Evolutionary conservation across 2,113 vertebrate species (phyloP).

Genomic region (Chionomys nivalis): DNA sequence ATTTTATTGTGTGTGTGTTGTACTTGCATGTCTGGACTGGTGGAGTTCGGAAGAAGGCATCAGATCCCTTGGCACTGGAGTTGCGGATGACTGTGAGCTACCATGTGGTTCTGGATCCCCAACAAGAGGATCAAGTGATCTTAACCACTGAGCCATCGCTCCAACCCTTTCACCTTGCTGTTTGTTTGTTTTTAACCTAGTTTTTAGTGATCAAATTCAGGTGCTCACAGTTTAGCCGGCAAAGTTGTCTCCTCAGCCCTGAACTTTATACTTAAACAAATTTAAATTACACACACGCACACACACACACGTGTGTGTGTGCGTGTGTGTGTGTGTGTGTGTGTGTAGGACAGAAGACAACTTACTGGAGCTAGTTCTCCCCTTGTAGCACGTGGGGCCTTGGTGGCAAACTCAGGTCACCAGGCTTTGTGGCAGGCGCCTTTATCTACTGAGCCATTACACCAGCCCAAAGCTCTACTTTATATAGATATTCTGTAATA

Average conservation of each 20-base stretch:
- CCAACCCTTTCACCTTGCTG: background rate
- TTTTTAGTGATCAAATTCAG: background rate
- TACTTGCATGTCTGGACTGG: background rate
- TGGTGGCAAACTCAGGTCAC: no score
- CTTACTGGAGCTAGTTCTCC: background rate
- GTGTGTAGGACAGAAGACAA: background rate
- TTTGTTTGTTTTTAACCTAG: background rate
- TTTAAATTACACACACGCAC: background rate
- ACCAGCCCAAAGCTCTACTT: background rate
- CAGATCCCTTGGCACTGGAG: background rate
- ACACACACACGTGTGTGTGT: no score
- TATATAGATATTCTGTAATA: background rate
- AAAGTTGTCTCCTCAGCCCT: background rate
- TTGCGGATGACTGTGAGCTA: background rate
- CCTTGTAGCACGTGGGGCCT: no score
- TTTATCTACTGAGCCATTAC: background rate
- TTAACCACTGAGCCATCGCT: background rate
- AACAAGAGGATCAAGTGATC: background rate
- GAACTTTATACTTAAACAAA: background rate
- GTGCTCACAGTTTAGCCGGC: background rate
- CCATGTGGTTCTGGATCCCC: background rate
- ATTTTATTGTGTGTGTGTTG: background rate
- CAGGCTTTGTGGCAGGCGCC: background rate
- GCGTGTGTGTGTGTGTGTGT: background rate
- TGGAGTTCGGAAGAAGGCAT: background rate